A percentile compares a stretch with the other conserved stretches of the same genome.
Conservation (phyloP, 1,140 invertebrate genomes). For the Coenobita brevimanus region DNA sequence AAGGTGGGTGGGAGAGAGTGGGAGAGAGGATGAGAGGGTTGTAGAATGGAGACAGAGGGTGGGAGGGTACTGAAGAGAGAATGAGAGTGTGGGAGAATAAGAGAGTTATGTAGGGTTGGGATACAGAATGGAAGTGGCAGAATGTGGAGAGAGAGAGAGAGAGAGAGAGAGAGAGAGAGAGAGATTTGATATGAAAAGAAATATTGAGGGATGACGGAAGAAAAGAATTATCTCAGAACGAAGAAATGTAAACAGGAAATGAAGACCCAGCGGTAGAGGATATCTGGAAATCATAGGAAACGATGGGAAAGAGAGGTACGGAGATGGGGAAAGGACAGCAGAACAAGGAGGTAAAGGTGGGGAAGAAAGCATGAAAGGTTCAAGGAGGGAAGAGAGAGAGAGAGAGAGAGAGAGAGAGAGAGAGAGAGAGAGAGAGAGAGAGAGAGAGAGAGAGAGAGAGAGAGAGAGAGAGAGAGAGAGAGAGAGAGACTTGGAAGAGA, state of each 20-base stretch:
- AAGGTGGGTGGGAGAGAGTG: neutral
- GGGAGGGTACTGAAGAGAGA: neutral
- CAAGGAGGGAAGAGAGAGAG: neutral
- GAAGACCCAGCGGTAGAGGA: no score
- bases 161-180: no score
- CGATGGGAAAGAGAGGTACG: no score
- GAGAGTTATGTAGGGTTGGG: neutral
- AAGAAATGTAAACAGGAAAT: no score
- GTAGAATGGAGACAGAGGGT: neutral
- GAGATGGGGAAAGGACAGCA: no score
- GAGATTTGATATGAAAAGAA: neutral
- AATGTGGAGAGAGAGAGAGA: no score
- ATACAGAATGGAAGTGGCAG: neutral
- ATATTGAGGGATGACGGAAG: no score
- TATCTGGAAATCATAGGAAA: no score
- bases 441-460: conserved; percentile 14
- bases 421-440: conserved; percentile 29
- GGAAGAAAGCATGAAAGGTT: neutral
- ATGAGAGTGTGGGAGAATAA: neutral
- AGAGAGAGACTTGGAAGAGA: neutral
- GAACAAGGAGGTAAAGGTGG: no score
- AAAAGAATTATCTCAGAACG: no score
- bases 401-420: conserved; percentile 23
- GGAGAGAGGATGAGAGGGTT: neutral
- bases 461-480: conserved; percentile 20